phyloP scores from a whole-genome alignment of 2,797 vertebrate genomes.

The Pachyuromys duprasi region DNA sequence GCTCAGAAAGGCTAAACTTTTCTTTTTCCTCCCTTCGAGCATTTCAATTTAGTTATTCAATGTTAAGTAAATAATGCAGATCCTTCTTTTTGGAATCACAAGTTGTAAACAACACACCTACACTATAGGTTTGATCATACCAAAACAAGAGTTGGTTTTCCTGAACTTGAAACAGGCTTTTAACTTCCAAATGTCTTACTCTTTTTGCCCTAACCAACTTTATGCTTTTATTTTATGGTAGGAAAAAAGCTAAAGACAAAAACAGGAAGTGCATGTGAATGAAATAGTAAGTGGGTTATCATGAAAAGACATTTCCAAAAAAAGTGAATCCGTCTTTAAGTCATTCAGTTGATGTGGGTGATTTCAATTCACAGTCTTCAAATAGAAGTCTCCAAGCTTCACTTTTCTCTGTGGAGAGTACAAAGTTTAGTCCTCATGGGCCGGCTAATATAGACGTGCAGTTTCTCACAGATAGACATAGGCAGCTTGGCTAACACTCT shows the following conservation, averaged over 20 bases:
- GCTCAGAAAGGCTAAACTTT: not conserved
- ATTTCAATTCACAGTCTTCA: not conserved
- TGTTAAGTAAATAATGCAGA: not conserved
- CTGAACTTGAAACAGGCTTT: conserved; percentile 29
- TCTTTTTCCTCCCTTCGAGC: not conserved
- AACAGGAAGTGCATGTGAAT: not conserved
- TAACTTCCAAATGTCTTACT: conserved; percentile 28
- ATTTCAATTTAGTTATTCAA: conserved; percentile 30
- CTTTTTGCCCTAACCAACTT: not conserved
- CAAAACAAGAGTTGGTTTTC: conserved; percentile 45
- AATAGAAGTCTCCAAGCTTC: not conserved
- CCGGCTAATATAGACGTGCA: not conserved
- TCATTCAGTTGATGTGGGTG: not conserved
- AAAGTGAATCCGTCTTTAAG: not conserved
- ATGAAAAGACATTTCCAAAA: not conserved
- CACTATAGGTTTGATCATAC: not conserved
- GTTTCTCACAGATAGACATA: not conserved
- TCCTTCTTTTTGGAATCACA: not conserved
- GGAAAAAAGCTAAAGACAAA: conserved; percentile 29
- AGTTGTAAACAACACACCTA: not conserved
- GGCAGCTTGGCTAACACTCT: not conserved
- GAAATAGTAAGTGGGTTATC: not conserved
- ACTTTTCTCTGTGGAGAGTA: not conserved
- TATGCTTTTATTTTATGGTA: not conserved
- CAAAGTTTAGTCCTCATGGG: not conserved